Evolutionary conservation across 2,888 invertebrate genomes (phyloP), one percentile per base, ranked within the genome.

Genomic region (Seira musarum): DNA sequence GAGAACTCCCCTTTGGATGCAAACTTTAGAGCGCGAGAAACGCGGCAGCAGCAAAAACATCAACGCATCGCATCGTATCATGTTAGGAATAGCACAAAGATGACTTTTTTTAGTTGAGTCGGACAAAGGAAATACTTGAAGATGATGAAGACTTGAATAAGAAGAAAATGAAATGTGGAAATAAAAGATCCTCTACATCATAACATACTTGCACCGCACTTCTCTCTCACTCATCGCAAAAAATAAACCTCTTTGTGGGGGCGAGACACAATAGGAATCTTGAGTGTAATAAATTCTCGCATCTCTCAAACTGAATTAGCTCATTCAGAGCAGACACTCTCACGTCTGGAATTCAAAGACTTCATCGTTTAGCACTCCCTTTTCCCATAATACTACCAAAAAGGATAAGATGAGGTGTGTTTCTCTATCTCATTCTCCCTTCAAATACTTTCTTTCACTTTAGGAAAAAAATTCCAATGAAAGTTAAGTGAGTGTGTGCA

Each of bases 311-410:
- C 69, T 76, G 69, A 68, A 76, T 69, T 69, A 76, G 69, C 76
- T 76, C 76, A 76, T 69, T 76, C 68, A 69, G 49, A 30, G 13
- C 68, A 68, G 53, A 49, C 35, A 61, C 46, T 22, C 22, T 66
- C 35, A 61, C 46, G 67, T 67, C 74, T 75, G 74, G 74, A 75
- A 75, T 75, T 75, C 61, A 25, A 75, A 67, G 74, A 75, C 74
- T 68, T 67, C 61, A 67, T n/a, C n/a, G n/a, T 46, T 66, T 66
- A 49, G 49, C 40, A 49, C 64, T 13, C 15, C 35, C 35, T 66
- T 6, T 2, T 15, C 57, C 17, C 5, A 57, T 15, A 35, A 67
- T 17, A 68, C 15, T 10, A n/a, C n/a, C n/a, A n/a, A 30, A 70
- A 60, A 25, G 21, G 17, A 67, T 19, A 22, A 67, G 6, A 70